A percentile compares a stretch with the other conserved stretches of the same genome.
These are phyloP conservation scores for Pectinophora gossypiella DNA, from an alignment of 1,140 invertebrate genomes.

Conservation along the genomic window DNA sequence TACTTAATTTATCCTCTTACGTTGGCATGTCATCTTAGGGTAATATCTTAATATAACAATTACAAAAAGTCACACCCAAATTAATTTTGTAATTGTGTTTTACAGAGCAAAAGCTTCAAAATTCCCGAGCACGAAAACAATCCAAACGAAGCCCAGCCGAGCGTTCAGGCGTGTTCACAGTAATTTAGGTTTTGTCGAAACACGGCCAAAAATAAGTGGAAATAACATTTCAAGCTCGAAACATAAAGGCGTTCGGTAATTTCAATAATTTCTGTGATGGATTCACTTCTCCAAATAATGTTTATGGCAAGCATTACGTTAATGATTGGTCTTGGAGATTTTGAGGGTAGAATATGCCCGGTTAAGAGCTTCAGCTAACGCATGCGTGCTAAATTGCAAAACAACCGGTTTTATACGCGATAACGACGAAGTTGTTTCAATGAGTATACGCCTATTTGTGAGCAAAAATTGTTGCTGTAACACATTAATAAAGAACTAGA, in stretches of 20 bases:
- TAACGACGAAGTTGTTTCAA: conserved; percentile 37
- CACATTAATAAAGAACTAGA: conserved; percentile 4
- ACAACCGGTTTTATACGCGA: conserved; percentile 37
- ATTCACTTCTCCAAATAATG: conserved; percentile 51
- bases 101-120: not conserved
- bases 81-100: no score
- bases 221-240: conserved; percentile 8
- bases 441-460: conserved; percentile 23
- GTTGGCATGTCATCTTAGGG: no score
- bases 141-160: conserved; percentile 1
- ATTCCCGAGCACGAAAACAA: not conserved
- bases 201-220: conserved; percentile 7
- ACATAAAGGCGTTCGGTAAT: conserved; percentile 34
- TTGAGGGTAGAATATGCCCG: conserved; percentile 27
- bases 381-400: conserved; percentile 49
- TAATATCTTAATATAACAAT: no score
- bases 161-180: conserved; percentile 9
- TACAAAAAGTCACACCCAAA: no score
- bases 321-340: conserved; percentile 48
- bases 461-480: conserved; percentile 7
- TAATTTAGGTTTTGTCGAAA: conserved; percentile 32
- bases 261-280: conserved; percentile 55
- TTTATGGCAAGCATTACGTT: conserved; percentile 43
- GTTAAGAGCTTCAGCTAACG: conserved; percentile 35
- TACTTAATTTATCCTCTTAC: no score